Evolutionary conservation across 2,888 invertebrate species (phyloP).

Genomic region (Ochropacha duplaris): DNA sequence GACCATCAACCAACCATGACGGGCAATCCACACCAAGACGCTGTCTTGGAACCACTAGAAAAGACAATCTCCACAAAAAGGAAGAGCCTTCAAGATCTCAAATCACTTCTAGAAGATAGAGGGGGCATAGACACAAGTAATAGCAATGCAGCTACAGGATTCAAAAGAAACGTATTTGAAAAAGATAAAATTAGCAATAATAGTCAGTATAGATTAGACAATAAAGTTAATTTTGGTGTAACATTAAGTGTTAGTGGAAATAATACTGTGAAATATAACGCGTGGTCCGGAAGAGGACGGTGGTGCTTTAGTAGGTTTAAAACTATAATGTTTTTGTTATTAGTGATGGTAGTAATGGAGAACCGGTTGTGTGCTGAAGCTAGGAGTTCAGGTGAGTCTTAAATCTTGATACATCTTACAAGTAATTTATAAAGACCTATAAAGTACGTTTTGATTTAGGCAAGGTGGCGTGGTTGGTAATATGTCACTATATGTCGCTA

Average conservation of each 20-base stretch:
- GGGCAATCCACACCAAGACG: conserved; percentile 34
- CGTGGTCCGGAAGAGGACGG: conserved; percentile 48
- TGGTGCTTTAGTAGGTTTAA: conserved; percentile 72
- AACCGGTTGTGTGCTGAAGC: conserved; percentile 58
- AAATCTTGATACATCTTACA: background rate
- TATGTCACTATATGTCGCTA: no score
- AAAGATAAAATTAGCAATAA: conserved; percentile 55
- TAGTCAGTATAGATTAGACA: conserved; percentile 53
- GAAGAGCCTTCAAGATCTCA: conserved; percentile 68
- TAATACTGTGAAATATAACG: conserved; percentile 51
- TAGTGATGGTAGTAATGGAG: conserved; percentile 62
- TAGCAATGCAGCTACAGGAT: conserved; percentile 19
- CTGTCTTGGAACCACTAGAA: conserved; percentile 45
- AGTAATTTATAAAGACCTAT: no score
- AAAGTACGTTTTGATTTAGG: no score
- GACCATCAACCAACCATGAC: conserved; percentile 52
- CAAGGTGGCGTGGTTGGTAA: no score
- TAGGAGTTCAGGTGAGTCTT: conserved; percentile 72
- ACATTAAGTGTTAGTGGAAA: conserved; percentile 19
- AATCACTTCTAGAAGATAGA: conserved; percentile 76
- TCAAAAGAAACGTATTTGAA: conserved; percentile 29
- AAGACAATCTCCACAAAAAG: conserved; percentile 60
- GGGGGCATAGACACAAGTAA: conserved; percentile 47
- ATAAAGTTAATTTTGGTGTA: conserved; percentile 50
- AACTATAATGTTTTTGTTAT: conserved; percentile 66